phyloP scores from a whole-genome alignment of 2,113 vertebrate species.

The Monarcha castaneiventris region DNA sequence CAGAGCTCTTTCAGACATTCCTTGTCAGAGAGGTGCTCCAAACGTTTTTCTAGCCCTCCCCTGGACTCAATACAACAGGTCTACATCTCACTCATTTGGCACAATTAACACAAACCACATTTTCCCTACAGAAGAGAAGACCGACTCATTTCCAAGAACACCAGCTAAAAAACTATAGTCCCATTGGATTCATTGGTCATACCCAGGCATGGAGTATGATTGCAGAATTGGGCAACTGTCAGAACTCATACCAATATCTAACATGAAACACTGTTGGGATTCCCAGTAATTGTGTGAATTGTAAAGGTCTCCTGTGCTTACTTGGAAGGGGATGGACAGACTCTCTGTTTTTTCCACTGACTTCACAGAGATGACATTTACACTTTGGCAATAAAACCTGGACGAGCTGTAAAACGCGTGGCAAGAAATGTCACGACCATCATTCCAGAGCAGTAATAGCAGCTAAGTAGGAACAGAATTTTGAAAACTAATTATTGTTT shows the following conservation, averaged over 20 bases:
- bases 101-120: background rate
- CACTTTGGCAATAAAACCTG: background rate
- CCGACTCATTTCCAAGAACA: background rate
- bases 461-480: background rate
- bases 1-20: background rate
- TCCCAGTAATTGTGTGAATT: background rate
- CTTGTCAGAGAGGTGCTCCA: background rate
- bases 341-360: background rate
- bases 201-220: background rate
- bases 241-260: background rate
- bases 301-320: background rate
- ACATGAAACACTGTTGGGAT: background rate
- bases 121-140: background rate
- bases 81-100: background rate
- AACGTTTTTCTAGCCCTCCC: background rate
- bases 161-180: rapidly evolving
- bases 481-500: background rate
- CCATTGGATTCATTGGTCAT: background rate
- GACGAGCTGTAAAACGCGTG: rapidly evolving
- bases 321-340: background rate
- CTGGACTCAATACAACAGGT: background rate
- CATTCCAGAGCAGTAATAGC: background rate
- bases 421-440: background rate
- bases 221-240: background rate
- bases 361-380: conserved; percentile 6